phyloP scores from a whole-genome alignment of 2,888 invertebrate species.

The Sipunculus nudus region DNA sequence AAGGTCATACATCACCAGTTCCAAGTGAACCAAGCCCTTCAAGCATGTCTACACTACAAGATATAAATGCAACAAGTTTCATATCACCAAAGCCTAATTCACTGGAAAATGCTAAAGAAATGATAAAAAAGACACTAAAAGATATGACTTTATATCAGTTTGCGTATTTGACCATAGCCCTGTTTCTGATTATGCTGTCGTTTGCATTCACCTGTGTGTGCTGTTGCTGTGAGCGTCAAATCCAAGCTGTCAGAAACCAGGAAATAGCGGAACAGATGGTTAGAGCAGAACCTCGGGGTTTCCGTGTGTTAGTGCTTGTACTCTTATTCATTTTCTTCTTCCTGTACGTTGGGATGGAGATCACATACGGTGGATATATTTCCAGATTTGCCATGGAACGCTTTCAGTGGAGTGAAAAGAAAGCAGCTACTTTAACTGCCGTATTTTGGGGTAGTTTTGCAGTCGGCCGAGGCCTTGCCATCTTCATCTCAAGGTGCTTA shows the following conservation, averaged over 20 bases:
- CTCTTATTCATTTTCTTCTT: conserved; percentile 65
- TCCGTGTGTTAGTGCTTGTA: conserved; percentile 53
- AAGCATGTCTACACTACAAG: no score
- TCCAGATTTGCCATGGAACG: conserved; percentile 63
- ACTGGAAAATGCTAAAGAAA: no score
- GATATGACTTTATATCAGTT: no score
- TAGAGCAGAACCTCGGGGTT: conserved; percentile 28
- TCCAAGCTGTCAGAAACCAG: not conserved
- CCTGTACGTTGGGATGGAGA: conserved; percentile 67
- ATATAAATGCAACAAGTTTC: no score
- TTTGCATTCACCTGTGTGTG: conserved; percentile 62
- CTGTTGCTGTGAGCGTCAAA: conserved; percentile 40
- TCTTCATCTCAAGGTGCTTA: conserved; percentile 64
- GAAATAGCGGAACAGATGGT: not conserved
- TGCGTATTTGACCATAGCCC: conserved; percentile 65
- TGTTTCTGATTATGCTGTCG: conserved; percentile 58
- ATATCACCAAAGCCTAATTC: no score
- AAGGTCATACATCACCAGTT: no score
- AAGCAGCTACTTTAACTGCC: conserved; percentile 65
- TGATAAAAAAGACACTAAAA: no score
- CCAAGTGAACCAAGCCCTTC: no score
- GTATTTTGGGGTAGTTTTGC: conserved; percentile 68
- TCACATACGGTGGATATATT: conserved; percentile 67
- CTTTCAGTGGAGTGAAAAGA: conserved; percentile 55
- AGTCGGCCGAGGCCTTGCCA: conserved; percentile 64